Evolutionary conservation across 2,888 invertebrate genomes (phyloP), one percentile per base, ranked within the genome.

Genomic region (Hypolimnas misippus): DNA sequence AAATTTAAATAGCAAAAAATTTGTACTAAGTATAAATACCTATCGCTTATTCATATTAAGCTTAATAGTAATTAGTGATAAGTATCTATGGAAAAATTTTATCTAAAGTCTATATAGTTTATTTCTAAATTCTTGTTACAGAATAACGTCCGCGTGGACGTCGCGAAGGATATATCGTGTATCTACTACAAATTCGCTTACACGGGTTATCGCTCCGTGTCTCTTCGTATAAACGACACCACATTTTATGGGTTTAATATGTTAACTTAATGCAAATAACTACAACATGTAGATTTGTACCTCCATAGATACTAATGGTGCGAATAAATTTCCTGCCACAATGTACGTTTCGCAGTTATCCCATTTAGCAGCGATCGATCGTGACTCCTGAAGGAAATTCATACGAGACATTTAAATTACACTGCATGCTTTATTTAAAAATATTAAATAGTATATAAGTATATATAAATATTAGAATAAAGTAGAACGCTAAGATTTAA

Each of bases 211-310:
- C 63, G 67, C 73, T 68, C 71, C 75, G 76, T 75, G 77, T 76
- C 75, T 76, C 73, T 76, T 77, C 72, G 76, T 80, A 81, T 78
- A 81, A 79, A 76, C 81, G 77, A 75, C 83, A 83, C 77, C 73
- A 71, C 74, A 71, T 75, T 83, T 83, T 82, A 83, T 79, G 75
- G 79, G 73, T 79, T 82, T 84, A 84, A 84, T 87, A 87, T 87
- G 86, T 84, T 81, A 88, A 87, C 78, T 82, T 81, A 80, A 87
- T 87, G 84, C 83, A 86, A 87, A 86, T 86, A 82, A 75, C 77
- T 69, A 77, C 75, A 76, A 72, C 70, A 73, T 75, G 74, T 77
- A 78, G 70, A 75, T 72, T 71, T 74, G 72, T 73, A 73, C 70
- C 70, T 68, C 68, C 67, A 70, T 68, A 70, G 65, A 71, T 70